Evolutionary conservation across 2,888 invertebrate genomes (phyloP).

Genomic region (Pterostichus niger): DNA sequence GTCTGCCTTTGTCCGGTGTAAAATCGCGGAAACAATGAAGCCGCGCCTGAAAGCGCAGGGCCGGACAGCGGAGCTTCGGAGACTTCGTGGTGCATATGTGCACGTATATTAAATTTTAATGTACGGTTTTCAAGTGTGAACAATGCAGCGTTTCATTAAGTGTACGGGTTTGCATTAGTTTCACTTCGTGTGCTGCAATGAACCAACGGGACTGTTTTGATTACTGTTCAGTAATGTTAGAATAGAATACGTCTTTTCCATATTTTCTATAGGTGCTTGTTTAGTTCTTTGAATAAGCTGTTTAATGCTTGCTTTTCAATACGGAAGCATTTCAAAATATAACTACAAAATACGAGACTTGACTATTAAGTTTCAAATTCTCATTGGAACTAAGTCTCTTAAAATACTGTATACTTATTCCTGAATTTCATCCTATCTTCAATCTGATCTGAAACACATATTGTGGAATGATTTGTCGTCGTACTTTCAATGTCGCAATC

Average conservation of each 20-base stretch:
- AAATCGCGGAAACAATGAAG: constrained; percentile 60
- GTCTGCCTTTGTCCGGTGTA: constrained; percentile 61
- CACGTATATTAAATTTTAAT: constrained; percentile 61
- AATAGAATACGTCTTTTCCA: background rate
- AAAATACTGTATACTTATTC: too few species aligned
- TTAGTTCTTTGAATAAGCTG: background rate
- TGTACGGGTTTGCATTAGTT: constrained; percentile 45
- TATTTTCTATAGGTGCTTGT: background rate
- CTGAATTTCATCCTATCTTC: too few species aligned
- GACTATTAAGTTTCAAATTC: too few species aligned
- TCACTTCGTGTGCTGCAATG: constrained; percentile 13
- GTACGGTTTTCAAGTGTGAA: constrained; percentile 48
- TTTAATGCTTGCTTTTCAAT: too few species aligned
- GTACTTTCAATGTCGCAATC: too few species aligned
- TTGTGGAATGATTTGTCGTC: too few species aligned
- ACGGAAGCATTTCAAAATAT: too few species aligned
- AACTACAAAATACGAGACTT: too few species aligned
- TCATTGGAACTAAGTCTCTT: too few species aligned
- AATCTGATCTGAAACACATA: too few species aligned
- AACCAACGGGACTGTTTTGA: background rate
- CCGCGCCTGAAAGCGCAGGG: constrained; percentile 52
- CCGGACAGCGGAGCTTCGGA: constrained; percentile 16
- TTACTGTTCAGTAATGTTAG: background rate
- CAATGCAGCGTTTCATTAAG: constrained; percentile 54
- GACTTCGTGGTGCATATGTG: constrained; percentile 54